Conservation (phyloP, 1,140 invertebrate genomes). For the Apolygus lucorum region DNA sequence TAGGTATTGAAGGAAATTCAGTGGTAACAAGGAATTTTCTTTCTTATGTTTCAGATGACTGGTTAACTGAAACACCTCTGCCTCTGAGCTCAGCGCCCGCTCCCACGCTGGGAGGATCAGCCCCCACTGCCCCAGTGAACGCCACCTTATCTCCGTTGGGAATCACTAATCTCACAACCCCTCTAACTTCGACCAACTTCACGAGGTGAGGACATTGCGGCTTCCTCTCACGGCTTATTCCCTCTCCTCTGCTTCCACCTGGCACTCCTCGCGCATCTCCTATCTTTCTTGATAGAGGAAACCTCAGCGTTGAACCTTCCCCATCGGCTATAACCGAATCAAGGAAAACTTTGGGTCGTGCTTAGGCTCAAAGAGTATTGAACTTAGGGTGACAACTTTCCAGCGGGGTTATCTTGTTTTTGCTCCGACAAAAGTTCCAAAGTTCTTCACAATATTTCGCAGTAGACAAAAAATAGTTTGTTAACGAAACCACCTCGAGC, state of each 20-base stretch:
- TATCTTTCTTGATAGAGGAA: neutral
- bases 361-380: neutral
- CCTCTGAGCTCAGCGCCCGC: slow-evolving; percentile 24
- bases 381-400: neutral
- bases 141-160: neutral
- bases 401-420: too few species aligned
- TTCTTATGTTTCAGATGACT: slow-evolving; percentile 21
- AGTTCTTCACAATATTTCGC: too few species aligned
- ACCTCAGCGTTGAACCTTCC: neutral
- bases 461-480: too few species aligned
- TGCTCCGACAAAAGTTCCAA: too few species aligned
- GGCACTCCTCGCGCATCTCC: too few species aligned
- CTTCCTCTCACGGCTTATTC: neutral
- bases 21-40: neutral
- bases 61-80: slow-evolving; percentile 23
- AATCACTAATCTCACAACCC: neutral
- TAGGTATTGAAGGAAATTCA: neutral
- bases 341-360: neutral
- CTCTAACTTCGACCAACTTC: neutral
- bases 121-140: slow-evolving; percentile 18
- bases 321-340: neutral
- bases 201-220: neutral
- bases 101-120: slow-evolving; percentile 1
- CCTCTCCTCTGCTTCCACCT: neutral
- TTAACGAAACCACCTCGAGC: too few species aligned